Evolutionary conservation across 2,797 vertebrate species (phyloP).

Genomic region (Neoniphon sammara): DNA sequence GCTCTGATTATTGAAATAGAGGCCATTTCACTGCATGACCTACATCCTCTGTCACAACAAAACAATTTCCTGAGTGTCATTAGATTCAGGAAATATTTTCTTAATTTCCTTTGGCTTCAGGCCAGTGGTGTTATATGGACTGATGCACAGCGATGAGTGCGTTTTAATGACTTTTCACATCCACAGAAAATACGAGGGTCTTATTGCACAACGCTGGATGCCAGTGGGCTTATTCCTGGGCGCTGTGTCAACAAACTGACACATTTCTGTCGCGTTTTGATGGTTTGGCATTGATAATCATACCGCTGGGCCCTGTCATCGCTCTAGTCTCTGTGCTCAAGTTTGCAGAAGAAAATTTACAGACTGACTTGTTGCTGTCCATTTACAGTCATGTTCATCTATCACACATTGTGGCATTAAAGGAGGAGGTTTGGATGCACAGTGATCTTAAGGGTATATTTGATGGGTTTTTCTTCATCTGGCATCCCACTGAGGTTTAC

Average conservation of each 20-base stretch:
- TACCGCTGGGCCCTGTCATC: not conserved
- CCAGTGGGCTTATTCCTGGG: not conserved
- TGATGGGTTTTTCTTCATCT: conserved; percentile 25
- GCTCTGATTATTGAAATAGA: not conserved
- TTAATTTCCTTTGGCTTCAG: not conserved
- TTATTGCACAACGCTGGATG: not conserved
- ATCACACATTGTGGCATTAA: conserved; percentile 34
- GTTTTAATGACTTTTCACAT: not conserved
- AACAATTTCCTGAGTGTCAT: not conserved
- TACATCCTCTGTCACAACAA: not conserved
- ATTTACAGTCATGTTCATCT: not conserved
- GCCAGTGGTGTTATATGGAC: too few species aligned
- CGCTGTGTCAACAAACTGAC: not conserved
- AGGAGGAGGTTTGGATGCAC: conserved; percentile 49
- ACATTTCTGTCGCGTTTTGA: not conserved
- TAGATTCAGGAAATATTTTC: not conserved
- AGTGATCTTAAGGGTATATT: conserved; percentile 42
- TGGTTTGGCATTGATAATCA: not conserved
- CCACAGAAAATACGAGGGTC: not conserved
- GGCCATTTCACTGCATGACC: conserved; percentile 1
- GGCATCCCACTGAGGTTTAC: conserved; percentile 24
- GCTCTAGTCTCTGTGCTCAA: not conserved
- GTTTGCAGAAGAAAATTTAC: conserved; percentile 15
- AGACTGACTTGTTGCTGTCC: conserved; percentile 32
- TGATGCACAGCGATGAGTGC: not conserved